phyloP scores from a whole-genome alignment of 1,140 invertebrate species.

The Lasioglossum albipes region DNA sequence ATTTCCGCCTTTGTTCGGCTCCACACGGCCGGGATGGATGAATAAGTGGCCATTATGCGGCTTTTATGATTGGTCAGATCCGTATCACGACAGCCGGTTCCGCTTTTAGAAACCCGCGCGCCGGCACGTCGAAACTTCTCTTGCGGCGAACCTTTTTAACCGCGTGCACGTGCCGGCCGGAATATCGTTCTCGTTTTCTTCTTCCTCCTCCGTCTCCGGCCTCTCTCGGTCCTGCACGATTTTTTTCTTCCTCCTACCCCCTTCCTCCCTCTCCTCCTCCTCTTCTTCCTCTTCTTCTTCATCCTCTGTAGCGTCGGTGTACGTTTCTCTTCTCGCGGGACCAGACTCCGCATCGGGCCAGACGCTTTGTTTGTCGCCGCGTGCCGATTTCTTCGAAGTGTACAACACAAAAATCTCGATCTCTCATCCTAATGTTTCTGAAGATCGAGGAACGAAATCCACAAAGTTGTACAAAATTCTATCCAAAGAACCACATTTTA shows the following conservation, averaged over 20 bases:
- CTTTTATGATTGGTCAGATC: slow-evolving; percentile 80
- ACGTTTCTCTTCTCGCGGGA: slow-evolving; percentile 1
- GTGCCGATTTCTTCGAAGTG: not conserved
- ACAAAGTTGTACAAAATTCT: no score
- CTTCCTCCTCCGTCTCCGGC: slow-evolving; percentile 3
- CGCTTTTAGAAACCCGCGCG: slow-evolving; percentile 73
- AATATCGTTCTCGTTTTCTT: slow-evolving; percentile 63
- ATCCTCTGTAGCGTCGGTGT: not conserved
- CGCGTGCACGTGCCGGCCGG: slow-evolving; percentile 77
- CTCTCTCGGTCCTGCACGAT: slow-evolving; percentile 11
- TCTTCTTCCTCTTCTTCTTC: not conserved
- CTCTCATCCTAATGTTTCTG: no score
- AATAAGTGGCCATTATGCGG: slow-evolving; percentile 80
- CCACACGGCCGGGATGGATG: slow-evolving; percentile 68
- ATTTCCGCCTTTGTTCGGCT: slow-evolving; percentile 77
- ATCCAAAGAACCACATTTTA: no score
- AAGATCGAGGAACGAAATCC: no score
- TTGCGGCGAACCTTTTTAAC: slow-evolving; percentile 76
- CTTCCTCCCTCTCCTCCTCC: slow-evolving; percentile 4
- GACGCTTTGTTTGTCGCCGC: not conserved
- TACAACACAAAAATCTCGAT: no score
- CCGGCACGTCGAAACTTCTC: slow-evolving; percentile 75
- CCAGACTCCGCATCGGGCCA: not conserved
- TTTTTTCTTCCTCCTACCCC: slow-evolving; percentile 1
- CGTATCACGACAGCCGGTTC: slow-evolving; percentile 80